Conservation (phyloP, 2,797 vertebrate species). For the Falco columbarius region DNA sequence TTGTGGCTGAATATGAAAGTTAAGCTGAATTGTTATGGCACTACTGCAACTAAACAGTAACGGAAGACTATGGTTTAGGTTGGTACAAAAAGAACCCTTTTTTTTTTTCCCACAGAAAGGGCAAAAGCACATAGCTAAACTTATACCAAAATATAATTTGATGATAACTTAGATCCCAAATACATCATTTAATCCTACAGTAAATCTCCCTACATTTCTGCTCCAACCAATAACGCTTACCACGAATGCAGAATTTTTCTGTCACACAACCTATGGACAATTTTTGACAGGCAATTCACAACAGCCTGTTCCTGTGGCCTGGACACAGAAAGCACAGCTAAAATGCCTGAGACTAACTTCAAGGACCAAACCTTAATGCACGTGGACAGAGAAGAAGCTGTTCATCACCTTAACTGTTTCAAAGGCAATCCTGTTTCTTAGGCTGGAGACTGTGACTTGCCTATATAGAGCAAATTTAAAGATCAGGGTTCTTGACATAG, state of each 20-base stretch:
- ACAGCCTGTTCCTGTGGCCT: background rate
- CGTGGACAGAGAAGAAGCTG: fast-evolving
- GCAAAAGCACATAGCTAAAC: background rate
- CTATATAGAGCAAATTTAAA: background rate
- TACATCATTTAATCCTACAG: background rate
- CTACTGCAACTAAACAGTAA: background rate
- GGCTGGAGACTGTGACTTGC: background rate
- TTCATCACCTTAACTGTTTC: background rate
- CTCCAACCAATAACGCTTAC: background rate
- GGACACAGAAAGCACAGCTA: fast-evolving
- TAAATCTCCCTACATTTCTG: background rate
- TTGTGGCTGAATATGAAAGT: background rate
- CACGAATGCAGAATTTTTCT: background rate
- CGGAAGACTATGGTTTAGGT: background rate
- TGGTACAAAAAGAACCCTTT: background rate
- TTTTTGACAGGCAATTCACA: background rate
- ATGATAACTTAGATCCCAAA: background rate
- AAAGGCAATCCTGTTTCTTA: background rate
- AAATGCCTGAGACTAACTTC: background rate
- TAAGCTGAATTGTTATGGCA: background rate
- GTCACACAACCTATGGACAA: background rate
- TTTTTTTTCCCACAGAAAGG: background rate
- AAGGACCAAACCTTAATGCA: background rate
- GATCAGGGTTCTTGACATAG: background rate
- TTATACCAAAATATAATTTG: background rate